Evolutionary conservation across 2,113 vertebrate genomes (phyloP).

Genomic region (Glaucidium brasilianum): DNA sequence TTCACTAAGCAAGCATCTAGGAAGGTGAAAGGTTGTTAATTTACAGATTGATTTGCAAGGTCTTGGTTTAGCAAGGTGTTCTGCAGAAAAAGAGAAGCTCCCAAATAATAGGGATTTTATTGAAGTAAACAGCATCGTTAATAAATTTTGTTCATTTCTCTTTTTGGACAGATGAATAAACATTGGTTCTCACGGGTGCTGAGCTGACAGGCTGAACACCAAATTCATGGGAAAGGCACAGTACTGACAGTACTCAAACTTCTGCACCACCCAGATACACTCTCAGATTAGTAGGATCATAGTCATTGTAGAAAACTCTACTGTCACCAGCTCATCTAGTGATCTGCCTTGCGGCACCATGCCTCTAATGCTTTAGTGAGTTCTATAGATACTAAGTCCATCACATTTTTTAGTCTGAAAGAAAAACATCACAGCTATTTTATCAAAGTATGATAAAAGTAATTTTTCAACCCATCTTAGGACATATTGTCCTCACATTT

Average conservation of each 20-base stretch:
- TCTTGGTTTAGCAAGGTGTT: neutral
- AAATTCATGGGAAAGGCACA: neutral
- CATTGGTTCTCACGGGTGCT: neutral
- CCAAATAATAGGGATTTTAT: neutral
- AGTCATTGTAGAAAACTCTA: neutral
- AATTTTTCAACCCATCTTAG: neutral
- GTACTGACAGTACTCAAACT: neutral
- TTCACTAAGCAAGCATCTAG: neutral
- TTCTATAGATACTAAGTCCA: neutral
- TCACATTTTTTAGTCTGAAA: neutral
- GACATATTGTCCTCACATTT: neutral
- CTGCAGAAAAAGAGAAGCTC: neutral
- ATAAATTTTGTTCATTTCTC: neutral
- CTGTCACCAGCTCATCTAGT: neutral
- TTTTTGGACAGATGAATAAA: neutral
- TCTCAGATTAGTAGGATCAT: neutral
- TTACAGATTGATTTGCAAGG: neutral
- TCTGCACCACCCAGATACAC: neutral
- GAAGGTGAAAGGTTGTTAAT: neutral
- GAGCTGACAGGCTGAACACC: neutral
- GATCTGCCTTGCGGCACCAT: neutral
- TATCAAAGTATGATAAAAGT: neutral
- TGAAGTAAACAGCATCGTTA: neutral
- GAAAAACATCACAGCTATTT: neutral
- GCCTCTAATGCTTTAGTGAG: neutral